Percentiles rank a stretch among this genome's conserved stretches.
Evolutionary conservation across 2,113 vertebrate species (phyloP).

Genomic region (Turdus rufiventris): DNA sequence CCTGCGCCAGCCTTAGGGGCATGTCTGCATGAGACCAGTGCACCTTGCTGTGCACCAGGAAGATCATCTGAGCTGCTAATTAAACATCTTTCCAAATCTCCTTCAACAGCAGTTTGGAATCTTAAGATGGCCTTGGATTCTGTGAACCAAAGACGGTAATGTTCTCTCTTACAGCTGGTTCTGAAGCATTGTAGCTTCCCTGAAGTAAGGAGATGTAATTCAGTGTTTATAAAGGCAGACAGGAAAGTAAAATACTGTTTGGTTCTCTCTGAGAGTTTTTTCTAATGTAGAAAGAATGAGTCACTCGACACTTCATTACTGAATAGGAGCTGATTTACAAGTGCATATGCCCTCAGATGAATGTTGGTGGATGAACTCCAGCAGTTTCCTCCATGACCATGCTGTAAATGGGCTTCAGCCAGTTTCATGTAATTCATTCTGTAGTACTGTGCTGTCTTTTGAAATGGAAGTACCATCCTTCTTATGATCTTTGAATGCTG

Average conservation of each 20-base stretch:
- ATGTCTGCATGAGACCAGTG: not conserved
- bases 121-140: not conserved
- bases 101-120: not conserved
- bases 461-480: constrained; percentile 28
- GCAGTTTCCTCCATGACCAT: not conserved
- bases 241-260: constrained; percentile 19
- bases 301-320: constrained; percentile 32
- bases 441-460: not conserved
- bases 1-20: fast-evolving
- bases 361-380: not conserved
- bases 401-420: constrained; percentile 18
- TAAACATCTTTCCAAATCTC: not conserved
- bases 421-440: constrained; percentile 5
- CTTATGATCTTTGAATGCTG: constrained; percentile 15
- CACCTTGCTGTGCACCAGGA: fast-evolving
- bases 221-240: constrained; percentile 16
- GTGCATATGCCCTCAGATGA: not conserved
- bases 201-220: not conserved
- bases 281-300: constrained; percentile 27
- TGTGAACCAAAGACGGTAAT: not conserved
- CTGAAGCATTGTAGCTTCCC: not conserved
- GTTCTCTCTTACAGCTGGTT: not conserved
- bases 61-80: not conserved
- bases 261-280: constrained; percentile 31
- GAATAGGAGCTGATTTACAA: constrained; percentile 51